These are phyloP conservation scores for Eumerus sabulonum DNA, from an alignment of 2,888 invertebrate species.

Conservation along the genomic window DNA sequence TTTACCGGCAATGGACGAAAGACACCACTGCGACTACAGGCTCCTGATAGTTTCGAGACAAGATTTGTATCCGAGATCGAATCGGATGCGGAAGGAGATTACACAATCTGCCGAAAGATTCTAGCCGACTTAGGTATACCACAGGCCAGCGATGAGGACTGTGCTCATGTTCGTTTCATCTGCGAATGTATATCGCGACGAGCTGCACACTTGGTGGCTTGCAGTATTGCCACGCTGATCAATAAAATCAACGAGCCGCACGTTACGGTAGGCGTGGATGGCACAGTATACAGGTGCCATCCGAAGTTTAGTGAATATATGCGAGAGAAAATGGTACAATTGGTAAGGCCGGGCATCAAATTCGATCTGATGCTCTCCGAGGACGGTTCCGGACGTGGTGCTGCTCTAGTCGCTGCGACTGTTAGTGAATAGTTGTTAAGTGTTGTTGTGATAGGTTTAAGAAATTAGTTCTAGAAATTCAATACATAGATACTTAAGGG, in stretches of 20 bases:
- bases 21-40: slow-evolving; percentile 86
- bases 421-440: slow-evolving; percentile 21
- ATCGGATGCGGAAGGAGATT: slow-evolving; percentile 88
- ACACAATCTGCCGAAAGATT: slow-evolving; percentile 87
- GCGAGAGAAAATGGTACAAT: slow-evolving; percentile 89
- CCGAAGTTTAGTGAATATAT: slow-evolving; percentile 97
- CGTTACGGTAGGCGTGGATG: slow-evolving; percentile 96
- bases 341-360: slow-evolving; percentile 87
- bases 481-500: too few species aligned
- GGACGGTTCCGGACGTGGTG: slow-evolving; percentile 96
- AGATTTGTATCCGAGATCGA: slow-evolving; percentile 99
- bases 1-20: slow-evolving; percentile 85
- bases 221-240: slow-evolving; percentile 91
- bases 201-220: slow-evolving; percentile 94
- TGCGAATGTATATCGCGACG: slow-evolving; percentile 94
- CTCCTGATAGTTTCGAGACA: slow-evolving; percentile 91
- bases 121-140: slow-evolving; percentile 83
- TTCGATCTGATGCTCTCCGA: slow-evolving; percentile 96
- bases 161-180: slow-evolving; percentile 92
- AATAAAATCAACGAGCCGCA: slow-evolving; percentile 93
- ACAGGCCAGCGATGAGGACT: slow-evolving; percentile 91
- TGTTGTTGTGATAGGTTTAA: too few species aligned
- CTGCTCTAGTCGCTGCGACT: slow-evolving; percentile 94
- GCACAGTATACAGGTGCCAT: slow-evolving; percentile 96
- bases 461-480: too few species aligned